Conservation (phyloP, 2,797 vertebrate species). For the Danio jaintianensis region DNA sequence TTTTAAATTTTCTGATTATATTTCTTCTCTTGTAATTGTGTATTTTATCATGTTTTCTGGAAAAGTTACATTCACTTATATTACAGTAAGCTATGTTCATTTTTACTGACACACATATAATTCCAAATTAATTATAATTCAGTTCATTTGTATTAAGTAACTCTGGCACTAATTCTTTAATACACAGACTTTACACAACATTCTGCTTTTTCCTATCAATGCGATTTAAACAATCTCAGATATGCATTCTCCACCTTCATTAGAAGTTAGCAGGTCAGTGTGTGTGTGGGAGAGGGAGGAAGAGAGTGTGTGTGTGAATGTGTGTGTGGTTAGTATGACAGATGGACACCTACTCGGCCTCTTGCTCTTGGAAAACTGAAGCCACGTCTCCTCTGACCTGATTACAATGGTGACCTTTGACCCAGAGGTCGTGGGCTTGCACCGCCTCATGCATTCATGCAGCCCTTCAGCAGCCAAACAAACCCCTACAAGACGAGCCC, state of each 20-base stretch:
- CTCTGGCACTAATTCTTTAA: not conserved
- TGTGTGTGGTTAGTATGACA: constrained; percentile 56
- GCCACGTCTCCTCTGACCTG: constrained; percentile 57
- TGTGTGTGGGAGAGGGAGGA: not conserved
- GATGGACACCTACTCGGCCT: constrained; percentile 58
- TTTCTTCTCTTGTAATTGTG: too few relatives aligned
- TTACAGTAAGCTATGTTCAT: too few relatives aligned
- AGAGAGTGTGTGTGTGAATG: constrained; percentile 32
- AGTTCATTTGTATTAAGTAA: too few relatives aligned
- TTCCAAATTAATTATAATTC: too few relatives aligned
- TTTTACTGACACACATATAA: too few relatives aligned
- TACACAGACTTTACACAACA: too few relatives aligned
- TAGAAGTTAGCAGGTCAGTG: constrained; percentile 29
- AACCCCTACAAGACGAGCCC: constrained; percentile 47
- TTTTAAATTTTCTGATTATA: too few relatives aligned
- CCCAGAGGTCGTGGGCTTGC: constrained; percentile 56
- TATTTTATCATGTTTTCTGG: too few relatives aligned
- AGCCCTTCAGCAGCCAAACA: constrained; percentile 41
- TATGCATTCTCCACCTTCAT: not conserved
- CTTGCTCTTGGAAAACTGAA: constrained; percentile 58
- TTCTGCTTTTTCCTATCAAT: too few relatives aligned
- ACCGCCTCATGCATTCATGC: constrained; percentile 58
- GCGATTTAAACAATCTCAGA: constrained; percentile 17
- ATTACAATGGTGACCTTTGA: constrained; percentile 61
- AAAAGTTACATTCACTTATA: too few relatives aligned